Evolutionary conservation across 2,797 vertebrate species (phyloP), one percentile per base, ranked within the genome.

Genomic region (Choloepus didactylus): DNA sequence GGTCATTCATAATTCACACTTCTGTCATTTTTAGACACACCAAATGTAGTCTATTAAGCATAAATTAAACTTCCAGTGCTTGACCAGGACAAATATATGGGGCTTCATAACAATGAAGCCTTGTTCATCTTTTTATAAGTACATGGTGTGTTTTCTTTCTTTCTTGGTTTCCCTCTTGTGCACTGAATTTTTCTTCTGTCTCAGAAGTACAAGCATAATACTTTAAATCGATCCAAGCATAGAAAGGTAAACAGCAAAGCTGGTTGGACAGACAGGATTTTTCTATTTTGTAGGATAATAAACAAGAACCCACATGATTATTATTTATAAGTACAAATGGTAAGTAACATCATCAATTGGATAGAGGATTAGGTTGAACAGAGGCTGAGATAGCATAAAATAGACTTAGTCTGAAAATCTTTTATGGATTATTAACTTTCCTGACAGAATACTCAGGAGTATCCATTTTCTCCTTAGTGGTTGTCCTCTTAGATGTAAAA

Each of bases 1-100:
- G 98, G 98, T 98, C 98, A 64, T 98, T 98, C 98, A 98, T 98
- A 99, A 98, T 98, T 98, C 98, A 98, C 97, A 84, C 98, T 98
- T 98, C 97, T 98, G 98, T 98, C 98, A 98, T 98, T 98, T 98
- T 98, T 98, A 97, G 97, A 94, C 98, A 98, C 98, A 98, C 98
- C 98, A 98, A 98, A 98, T 95, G 96, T 96, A 98, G 97, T 98
- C 98, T 98, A 98, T 98, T 98, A 98, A 98, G 98, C 97, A 98
- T 98, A 98, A 98, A 98, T 98, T 98, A 98, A 98, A 98, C 98
- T 98, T 98, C 97, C 97, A 98, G 98, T 98, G 98, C 97, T 98
- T 98, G 96, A 98, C 97, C 94, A 98, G 98, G 96, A 98, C 98
- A 98, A 98, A 98, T 98, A 98, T 98, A 98, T 95, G 97, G 97